These are phyloP conservation scores for Brachystomella parvula DNA, from an alignment of 1,140 invertebrate species.

Conservation along the genomic window DNA sequence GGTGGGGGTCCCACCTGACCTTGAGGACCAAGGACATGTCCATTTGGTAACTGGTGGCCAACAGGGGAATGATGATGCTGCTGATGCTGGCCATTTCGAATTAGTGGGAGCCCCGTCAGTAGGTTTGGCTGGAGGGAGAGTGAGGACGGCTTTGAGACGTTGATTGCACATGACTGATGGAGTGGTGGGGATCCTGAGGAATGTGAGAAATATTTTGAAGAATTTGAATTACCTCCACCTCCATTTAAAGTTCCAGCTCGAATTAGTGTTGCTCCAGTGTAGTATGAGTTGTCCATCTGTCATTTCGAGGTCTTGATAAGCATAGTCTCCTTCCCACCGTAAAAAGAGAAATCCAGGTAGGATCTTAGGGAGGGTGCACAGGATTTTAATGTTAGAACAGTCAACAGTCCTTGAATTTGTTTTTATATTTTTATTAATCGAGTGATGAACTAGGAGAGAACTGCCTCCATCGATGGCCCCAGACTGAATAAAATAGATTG, in stretches of 20 bases:
- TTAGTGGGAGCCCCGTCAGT: slow-evolving; percentile 20
- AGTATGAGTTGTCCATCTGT: slow-evolving; percentile 22
- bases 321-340: neutral
- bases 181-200: neutral
- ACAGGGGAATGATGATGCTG: too few species aligned
- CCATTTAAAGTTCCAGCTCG: slow-evolving; percentile 12
- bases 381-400: too few species aligned
- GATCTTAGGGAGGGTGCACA: too few species aligned
- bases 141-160: too few species aligned
- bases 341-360: too few species aligned
- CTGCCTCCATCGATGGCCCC: too few species aligned
- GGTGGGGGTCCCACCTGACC: neutral
- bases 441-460: too few species aligned
- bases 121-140: slow-evolving; percentile 20
- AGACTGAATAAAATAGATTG: too few species aligned
- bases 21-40: neutral
- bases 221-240: neutral
- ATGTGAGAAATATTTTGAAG: neutral
- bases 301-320: neutral
- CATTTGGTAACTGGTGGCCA: neutral
- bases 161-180: slow-evolving; percentile 11
- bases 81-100: slow-evolving; percentile 16
- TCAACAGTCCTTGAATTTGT: too few species aligned
- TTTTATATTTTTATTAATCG: too few species aligned
- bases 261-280: slow-evolving; percentile 29